Percentiles rank a stretch among this genome's conserved stretches.
These are phyloP conservation scores for Scaptomyza caliginosa DNA, from an alignment of 2,888 invertebrate genomes.

Conservation along the genomic window DNA sequence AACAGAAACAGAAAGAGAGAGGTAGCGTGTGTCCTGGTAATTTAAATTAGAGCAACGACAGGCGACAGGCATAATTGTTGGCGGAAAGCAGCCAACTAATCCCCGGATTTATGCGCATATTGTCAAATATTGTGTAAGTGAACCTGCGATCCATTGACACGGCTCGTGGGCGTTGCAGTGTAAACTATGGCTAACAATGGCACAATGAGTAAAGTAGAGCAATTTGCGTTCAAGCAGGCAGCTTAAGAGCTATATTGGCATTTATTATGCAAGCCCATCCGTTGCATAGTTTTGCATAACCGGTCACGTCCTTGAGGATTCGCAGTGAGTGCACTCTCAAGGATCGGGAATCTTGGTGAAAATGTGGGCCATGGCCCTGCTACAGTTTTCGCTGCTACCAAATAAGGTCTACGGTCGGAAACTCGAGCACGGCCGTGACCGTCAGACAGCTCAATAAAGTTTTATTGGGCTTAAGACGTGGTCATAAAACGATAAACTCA, in stretches of 20 bases:
- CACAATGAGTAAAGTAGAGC: constrained; percentile 69
- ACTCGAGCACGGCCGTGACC: constrained; percentile 62
- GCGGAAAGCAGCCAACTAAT: constrained; percentile 57
- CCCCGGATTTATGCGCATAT: constrained; percentile 65
- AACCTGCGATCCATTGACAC: constrained; percentile 54
- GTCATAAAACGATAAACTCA: constrained; percentile 76
- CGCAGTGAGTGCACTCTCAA: constrained; percentile 4
- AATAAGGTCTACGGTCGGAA: constrained; percentile 66
- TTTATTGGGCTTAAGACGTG: constrained; percentile 56
- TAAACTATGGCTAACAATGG: constrained; percentile 59
- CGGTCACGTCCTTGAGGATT: constrained; percentile 50
- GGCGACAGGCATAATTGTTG: constrained; percentile 55
- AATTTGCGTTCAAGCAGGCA: constrained; percentile 53
- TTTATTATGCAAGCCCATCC: constrained; percentile 73
- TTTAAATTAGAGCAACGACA: constrained; percentile 73
- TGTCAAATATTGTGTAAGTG: constrained; percentile 75
- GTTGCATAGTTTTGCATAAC: constrained; percentile 78
- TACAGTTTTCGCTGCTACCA: constrained; percentile 73
- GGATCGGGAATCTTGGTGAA: constrained; percentile 6
- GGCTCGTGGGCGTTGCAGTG: constrained; percentile 65
- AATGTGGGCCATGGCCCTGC: constrained; percentile 41
- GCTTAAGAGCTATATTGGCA: constrained; percentile 58
- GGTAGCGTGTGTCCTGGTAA: constrained; percentile 27
- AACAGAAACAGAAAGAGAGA: not conserved
- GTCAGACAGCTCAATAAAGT: constrained; percentile 65